Percentiles rank a stretch among this genome's conserved stretches.
Conservation (phyloP, 2,888 invertebrate species). For the Ormyrus nitidulus region DNA sequence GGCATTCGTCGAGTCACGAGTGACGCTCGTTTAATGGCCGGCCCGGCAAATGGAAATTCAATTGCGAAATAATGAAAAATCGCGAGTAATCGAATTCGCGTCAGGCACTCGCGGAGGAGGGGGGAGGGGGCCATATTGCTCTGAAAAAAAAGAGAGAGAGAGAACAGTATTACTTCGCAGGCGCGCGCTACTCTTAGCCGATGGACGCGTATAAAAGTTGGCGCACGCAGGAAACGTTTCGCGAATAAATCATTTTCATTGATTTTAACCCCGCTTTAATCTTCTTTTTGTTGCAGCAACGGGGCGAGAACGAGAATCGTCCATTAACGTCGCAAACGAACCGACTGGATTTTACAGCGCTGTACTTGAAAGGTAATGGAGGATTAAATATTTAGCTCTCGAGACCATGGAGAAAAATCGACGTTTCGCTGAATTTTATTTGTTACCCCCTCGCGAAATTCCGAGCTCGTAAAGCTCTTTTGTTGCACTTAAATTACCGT, state of each 20-base stretch:
- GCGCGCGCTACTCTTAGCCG: background rate
- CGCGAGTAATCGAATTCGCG: conserved; percentile 49
- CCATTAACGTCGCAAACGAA: conserved; percentile 36
- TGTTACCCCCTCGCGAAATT: no score
- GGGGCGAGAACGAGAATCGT: conserved; percentile 24
- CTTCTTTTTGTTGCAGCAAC: conserved; percentile 18
- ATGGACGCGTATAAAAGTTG: background rate
- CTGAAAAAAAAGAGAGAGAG: background rate
- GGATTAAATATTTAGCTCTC: conserved; percentile 22
- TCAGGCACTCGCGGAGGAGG: background rate
- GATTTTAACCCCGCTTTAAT: conserved; percentile 35
- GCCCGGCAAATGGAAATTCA: conserved; percentile 32
- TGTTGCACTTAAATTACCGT: no score
- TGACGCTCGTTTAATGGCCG: no score
- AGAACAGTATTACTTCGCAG: no score
- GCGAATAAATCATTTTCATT: conserved; percentile 31
- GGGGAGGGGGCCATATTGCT: conserved; percentile 2
- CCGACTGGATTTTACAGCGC: conserved; percentile 28
- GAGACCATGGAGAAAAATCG: conserved; percentile 30
- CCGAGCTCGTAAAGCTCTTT: no score
- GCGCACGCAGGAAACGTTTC: background rate
- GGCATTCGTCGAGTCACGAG: no score
- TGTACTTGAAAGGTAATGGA: conserved; percentile 42
- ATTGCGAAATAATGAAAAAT: conserved; percentile 49
- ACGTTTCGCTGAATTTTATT: conserved; percentile 32